These are phyloP conservation scores for Drosophila ficusphila DNA, from an alignment of 1,140 invertebrate species.

Conservation along the genomic window DNA sequence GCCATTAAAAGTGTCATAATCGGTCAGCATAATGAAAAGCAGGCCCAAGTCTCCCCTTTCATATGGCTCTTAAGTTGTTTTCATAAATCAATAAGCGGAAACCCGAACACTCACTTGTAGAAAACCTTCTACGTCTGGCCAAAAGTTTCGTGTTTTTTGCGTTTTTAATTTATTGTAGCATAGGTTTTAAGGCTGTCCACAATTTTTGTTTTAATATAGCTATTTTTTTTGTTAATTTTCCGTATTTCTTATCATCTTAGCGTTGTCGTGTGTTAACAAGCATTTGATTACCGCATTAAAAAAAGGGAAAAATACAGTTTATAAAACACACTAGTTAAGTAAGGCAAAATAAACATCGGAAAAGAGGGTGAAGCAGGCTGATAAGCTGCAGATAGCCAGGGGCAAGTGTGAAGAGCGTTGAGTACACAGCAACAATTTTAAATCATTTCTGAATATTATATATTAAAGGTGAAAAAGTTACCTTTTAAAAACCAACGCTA, in stretches of 20 bases:
- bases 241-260: conserved; percentile 58
- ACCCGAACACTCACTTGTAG: conserved; percentile 34
- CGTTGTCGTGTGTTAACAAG: conserved; percentile 73
- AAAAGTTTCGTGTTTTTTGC: background rate
- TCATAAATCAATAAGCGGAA: conserved; percentile 79
- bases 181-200: conserved; percentile 36
- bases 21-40: conserved; percentile 78
- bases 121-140: background rate
- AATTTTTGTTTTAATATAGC: background rate
- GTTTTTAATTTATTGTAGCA: conserved; percentile 69
- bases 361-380: conserved; percentile 20
- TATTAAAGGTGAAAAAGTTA: too few species aligned
- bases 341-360: conserved; percentile 17
- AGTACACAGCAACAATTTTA: conserved; percentile 3
- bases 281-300: conserved; percentile 78
- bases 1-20: conserved; percentile 79
- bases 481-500: too few species aligned
- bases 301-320: conserved; percentile 13
- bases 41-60: conserved; percentile 2
- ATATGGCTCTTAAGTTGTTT: conserved; percentile 28
- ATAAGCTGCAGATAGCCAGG: conserved; percentile 49
- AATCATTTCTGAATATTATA: too few species aligned
- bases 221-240: conserved; percentile 25
- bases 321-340: conserved; percentile 62
- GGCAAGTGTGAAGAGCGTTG: conserved; percentile 34